phyloP scores from a whole-genome alignment of 1,140 invertebrate species.

The Leptinotarsa defecta region DNA sequence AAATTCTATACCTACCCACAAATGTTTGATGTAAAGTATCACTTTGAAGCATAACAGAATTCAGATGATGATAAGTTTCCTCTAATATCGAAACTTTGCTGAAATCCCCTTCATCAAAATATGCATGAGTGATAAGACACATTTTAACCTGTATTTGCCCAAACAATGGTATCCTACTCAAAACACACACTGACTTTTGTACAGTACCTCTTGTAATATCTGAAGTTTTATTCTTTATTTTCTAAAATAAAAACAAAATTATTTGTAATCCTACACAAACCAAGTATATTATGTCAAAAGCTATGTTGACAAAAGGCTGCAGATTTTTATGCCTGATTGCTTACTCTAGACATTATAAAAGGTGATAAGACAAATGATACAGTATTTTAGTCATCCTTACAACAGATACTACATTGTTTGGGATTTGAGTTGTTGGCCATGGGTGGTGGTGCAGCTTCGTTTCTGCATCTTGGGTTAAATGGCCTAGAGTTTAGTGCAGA shows the following conservation, averaged over 20 bases:
- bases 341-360: too few species aligned
- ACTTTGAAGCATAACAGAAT: slow-evolving; percentile 78
- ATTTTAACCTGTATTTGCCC: slow-evolving; percentile 94
- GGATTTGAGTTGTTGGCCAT: too few species aligned
- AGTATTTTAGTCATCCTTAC: too few species aligned
- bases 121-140: slow-evolving; percentile 93
- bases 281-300: too few species aligned
- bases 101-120: slow-evolving; percentile 95
- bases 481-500: too few species aligned
- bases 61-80: slow-evolving; percentile 92
- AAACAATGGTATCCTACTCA: slow-evolving; percentile 87
- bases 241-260: slow-evolving; percentile 62
- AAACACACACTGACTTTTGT: slow-evolving; percentile 90
- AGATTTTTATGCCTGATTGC: too few species aligned
- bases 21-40: slow-evolving; percentile 74
- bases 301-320: too few species aligned
- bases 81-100: slow-evolving; percentile 87
- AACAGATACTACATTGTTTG: too few species aligned
- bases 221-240: slow-evolving; percentile 90
- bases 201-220: slow-evolving; percentile 95
- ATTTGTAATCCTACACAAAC: too few species aligned
- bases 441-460: too few species aligned
- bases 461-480: too few species aligned
- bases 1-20: slow-evolving; percentile 66
- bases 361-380: too few species aligned